These are phyloP conservation scores for Papilio aristodemus DNA, from an alignment of 1,140 invertebrate species.

Conservation along the genomic window DNA sequence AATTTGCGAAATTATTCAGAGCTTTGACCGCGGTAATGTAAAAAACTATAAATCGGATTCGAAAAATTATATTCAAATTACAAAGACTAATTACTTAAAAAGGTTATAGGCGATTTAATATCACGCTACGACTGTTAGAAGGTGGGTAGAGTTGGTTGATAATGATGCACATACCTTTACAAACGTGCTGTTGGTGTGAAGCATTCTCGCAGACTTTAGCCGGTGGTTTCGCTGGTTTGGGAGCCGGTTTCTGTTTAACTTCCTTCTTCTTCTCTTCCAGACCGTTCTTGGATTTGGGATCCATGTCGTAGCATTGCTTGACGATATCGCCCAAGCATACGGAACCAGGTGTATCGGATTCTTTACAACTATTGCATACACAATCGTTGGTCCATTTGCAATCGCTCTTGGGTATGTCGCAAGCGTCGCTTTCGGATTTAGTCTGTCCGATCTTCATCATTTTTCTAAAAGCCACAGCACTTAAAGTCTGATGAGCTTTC, in stretches of 20 bases:
- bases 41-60: too few relatives aligned
- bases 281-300: slow-evolving; percentile 47
- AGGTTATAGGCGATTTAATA: too few relatives aligned
- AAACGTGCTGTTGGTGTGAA: slow-evolving; percentile 67
- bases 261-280: slow-evolving; percentile 47
- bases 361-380: slow-evolving; percentile 57
- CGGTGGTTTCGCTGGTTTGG: slow-evolving; percentile 49
- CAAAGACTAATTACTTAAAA: too few relatives aligned
- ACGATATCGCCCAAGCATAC: slow-evolving; percentile 57
- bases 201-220: slow-evolving; percentile 62
- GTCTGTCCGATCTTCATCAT: slow-evolving; percentile 57
- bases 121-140: too few relatives aligned
- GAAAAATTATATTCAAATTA: too few relatives aligned
- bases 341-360: slow-evolving; percentile 40
- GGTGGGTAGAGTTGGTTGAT: too few relatives aligned
- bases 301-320: slow-evolving; percentile 55
- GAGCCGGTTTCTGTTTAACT: slow-evolving; percentile 43
- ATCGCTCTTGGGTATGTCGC: slow-evolving; percentile 62
- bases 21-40: too few relatives aligned
- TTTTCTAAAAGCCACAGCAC: slow-evolving; percentile 66
- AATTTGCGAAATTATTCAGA: too few relatives aligned
- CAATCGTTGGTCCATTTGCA: slow-evolving; percentile 74
- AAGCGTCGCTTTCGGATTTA: slow-evolving; percentile 63
- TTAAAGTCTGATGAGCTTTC: slow-evolving; percentile 67
- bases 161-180: slow-evolving; percentile 60